Base-by-base conservation (phyloP, 2,888 invertebrate genomes). In the Kryphioiulus occultus region DNA sequence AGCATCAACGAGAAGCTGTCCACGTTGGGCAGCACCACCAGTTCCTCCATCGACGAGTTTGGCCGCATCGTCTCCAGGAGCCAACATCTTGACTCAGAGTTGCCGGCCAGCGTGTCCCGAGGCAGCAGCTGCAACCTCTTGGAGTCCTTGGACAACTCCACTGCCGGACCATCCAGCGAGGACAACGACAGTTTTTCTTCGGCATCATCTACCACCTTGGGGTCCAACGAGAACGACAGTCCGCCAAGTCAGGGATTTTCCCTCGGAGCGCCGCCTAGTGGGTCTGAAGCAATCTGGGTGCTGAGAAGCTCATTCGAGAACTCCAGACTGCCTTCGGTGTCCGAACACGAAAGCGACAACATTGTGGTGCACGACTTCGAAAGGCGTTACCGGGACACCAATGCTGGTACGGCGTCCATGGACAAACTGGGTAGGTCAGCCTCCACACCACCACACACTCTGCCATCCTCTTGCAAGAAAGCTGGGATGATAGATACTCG, bases 1-100 rank as follows among this genome's bases (percentile, higher is more conserved):
- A 68, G 68, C 68, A 68, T 68, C 68, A 68, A 68, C 68, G 68
- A 68, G 26, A 68, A 68, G 10, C 68, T 68, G 68, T 68, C 68
- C n/a, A n/a, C 68, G 0, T 12, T 68, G 26, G 68, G 68, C 9
- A 68, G 68, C 26, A 26, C 68, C 68, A 26, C 68, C 10, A 22
- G 26, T 12, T 68, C 68, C 7, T 68, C 68, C 68, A n/a, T 68
- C 22, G 68, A 68, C 68, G 68, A 68, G 68, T 68, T 68, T 68
- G 68, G 68, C 1, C 26, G 10, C 12, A 68, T 26, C 0, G 10
- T 68, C 22, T n/a, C 59, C 59, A 22, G 22, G n/a, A 22, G 59
- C 3, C 59, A n/a, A 4, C 59, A 59, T 26, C 22, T 5, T 1
- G 26, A 26, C 5, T 9, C n/a, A 7, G 59, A 59, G 3, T 59